Percentiles rank a stretch among this genome's conserved stretches.
Evolutionary conservation across 2,888 invertebrate genomes (phyloP).

Genomic region (Eurytoma californica): DNA sequence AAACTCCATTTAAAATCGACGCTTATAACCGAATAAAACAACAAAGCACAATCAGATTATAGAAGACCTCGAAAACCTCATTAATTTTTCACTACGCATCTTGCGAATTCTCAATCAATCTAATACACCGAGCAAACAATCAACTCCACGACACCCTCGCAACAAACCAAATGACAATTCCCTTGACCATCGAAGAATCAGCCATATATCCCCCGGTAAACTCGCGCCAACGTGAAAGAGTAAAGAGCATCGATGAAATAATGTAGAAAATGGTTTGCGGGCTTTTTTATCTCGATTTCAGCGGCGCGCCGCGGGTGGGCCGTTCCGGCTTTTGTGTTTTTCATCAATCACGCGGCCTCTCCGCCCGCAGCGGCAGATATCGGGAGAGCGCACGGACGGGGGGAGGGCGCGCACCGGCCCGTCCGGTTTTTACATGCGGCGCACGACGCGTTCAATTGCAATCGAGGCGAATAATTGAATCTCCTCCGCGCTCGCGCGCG

Average conservation of each 20-base stretch:
- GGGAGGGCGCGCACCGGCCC: slow-evolving; percentile 50
- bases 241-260: slow-evolving; percentile 54
- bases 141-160: too few relatives aligned
- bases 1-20: background rate
- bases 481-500: slow-evolving; percentile 55
- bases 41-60: too few relatives aligned
- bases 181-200: background rate
- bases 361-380: slow-evolving; percentile 66
- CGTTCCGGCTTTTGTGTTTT: slow-evolving; percentile 67
- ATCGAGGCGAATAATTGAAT: slow-evolving; percentile 73
- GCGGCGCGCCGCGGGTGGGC: slow-evolving; percentile 56
- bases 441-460: slow-evolving; percentile 64
- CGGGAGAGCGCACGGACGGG: slow-evolving; percentile 39
- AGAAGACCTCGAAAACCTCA: too few relatives aligned
- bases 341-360: slow-evolving; percentile 72
- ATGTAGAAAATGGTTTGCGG: slow-evolving; percentile 70
- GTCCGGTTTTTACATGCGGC: slow-evolving; percentile 69
- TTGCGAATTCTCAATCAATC: too few relatives aligned
- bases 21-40: too few relatives aligned
- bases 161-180: too few relatives aligned
- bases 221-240: background rate
- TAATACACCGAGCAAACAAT: too few relatives aligned
- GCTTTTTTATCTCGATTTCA: slow-evolving; percentile 69
- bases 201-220: background rate
- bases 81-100: too few relatives aligned